These are phyloP conservation scores for Amiota mariae DNA, from an alignment of 2,888 invertebrate species.

Conservation along the genomic window DNA sequence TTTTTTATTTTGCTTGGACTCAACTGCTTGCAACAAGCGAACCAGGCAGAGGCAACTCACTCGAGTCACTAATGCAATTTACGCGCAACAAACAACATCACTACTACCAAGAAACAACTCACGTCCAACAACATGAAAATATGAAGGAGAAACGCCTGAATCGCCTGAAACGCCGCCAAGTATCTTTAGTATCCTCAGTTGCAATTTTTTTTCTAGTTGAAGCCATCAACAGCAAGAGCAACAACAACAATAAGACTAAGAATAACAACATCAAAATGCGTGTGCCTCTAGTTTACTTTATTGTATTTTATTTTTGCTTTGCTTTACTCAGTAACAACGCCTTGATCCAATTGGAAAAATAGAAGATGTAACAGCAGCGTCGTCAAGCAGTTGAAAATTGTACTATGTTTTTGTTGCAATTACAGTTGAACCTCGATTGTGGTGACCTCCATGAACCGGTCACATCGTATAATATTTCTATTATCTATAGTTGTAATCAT, in stretches of 20 bases:
- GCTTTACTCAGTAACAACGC: not conserved
- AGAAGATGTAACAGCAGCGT: not conserved
- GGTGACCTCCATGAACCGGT: too few relatives aligned
- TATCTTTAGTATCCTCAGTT: too few relatives aligned
- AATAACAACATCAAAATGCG: slow-evolving; percentile 14
- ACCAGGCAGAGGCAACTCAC: not conserved
- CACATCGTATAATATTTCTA: too few relatives aligned
- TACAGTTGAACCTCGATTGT: too few relatives aligned
- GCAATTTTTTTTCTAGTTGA: too few relatives aligned
- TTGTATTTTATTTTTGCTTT: not conserved
- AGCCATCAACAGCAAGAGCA: not conserved
- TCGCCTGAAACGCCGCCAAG: too few relatives aligned
- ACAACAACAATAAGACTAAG: not conserved
- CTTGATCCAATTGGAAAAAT: slow-evolving; percentile 20
- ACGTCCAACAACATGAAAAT: not conserved
- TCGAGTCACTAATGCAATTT: slow-evolving; percentile 10
- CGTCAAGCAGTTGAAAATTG: slow-evolving; percentile 13
- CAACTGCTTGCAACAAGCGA: not conserved
- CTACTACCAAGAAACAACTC: not conserved
- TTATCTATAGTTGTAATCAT: too few relatives aligned
- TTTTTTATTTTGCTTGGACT: not conserved
- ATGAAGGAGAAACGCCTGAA: too few relatives aligned
- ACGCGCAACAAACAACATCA: slow-evolving; percentile 1
- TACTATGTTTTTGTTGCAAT: not conserved
- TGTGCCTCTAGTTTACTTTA: not conserved